Conservation (phyloP, 2,888 invertebrate species). For the Tachystola acroxantha region DNA sequence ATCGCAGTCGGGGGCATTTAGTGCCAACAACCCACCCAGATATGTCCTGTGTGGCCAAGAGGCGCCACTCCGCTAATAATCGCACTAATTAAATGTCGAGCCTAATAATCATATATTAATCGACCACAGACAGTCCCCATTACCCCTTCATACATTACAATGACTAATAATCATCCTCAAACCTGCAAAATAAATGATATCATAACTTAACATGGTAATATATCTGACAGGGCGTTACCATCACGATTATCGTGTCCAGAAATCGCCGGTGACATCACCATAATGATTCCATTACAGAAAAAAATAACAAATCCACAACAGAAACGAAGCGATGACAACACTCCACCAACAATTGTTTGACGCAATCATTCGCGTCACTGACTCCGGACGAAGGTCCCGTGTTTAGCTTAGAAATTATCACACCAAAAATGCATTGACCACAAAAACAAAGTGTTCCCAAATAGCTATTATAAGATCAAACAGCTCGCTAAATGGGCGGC, state of each 20-base stretch:
- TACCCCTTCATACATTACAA: conserved; percentile 48
- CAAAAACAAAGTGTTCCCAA: conserved; percentile 62
- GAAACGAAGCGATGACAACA: conserved; percentile 60
- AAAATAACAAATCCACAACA: conserved; percentile 43
- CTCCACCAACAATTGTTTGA: conserved; percentile 51
- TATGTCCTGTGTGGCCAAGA: conserved; percentile 19
- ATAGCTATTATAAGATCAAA: conserved; percentile 58
- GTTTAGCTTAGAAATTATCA: conserved; percentile 52
- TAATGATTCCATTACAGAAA: conserved; percentile 51
- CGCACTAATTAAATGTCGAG: conserved; percentile 46
- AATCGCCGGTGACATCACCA: conserved; percentile 62
- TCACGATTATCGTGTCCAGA: conserved; percentile 62
- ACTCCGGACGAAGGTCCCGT: conserved; percentile 29
- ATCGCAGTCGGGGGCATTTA: conserved; percentile 26
- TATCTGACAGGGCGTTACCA: conserved; percentile 56
- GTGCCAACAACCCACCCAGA: conserved; percentile 6
- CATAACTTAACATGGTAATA: conserved; percentile 53
- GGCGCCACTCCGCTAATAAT: conserved; percentile 38
- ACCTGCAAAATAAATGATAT: conserved; percentile 55
- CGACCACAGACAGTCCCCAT: conserved; percentile 45
- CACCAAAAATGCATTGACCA: conserved; percentile 56
- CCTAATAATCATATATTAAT: conserved; percentile 66
- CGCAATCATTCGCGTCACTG: conserved; percentile 48
- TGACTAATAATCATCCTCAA: conserved; percentile 46
- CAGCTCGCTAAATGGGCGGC: conserved; percentile 49